These are phyloP conservation scores for Palythoa caribaeorum DNA, from an alignment of 92 coral and sea anemone genomes.

Conservation along the genomic window DNA sequence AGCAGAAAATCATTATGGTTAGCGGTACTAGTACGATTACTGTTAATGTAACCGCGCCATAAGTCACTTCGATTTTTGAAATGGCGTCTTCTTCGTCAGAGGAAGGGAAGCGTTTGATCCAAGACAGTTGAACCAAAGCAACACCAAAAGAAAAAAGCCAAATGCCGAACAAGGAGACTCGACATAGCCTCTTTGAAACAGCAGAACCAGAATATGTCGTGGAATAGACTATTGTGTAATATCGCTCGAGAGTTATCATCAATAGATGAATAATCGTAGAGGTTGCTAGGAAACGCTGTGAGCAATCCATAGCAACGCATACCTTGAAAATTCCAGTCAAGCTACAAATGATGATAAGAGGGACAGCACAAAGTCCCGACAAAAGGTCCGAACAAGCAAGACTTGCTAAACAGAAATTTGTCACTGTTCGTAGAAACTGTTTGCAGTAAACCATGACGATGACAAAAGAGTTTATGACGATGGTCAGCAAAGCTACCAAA, in stretches of 20 bases:
- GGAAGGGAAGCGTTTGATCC: conserved; percentile 37
- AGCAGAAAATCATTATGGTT: conserved; percentile 70
- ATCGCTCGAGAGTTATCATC: conserved; percentile 78
- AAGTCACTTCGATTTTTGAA: conserved; percentile 34
- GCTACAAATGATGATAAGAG: conserved; percentile 74
- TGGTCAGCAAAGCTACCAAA: conserved; percentile 49
- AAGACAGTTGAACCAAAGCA: conserved; percentile 68
- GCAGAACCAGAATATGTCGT: conserved; percentile 56
- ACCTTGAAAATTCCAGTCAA: conserved; percentile 14
- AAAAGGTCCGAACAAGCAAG: conserved; percentile 79
- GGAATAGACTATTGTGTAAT: conserved; percentile 73
- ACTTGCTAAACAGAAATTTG: conserved; percentile 79
- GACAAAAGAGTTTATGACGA: conserved; percentile 69
- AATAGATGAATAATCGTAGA: conserved; percentile 75
- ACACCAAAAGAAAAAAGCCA: conserved; percentile 70
- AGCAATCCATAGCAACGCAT: conserved; percentile 84
- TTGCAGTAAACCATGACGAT: conserved; percentile 60
- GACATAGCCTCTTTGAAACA: conserved; percentile 8
- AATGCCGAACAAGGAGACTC: conserved; percentile 32
- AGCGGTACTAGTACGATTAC: conserved; percentile 71
- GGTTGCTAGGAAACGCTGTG: conserved; percentile 78
- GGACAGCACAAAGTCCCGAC: conserved; percentile 70
- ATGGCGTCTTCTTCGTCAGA: conserved; percentile 26
- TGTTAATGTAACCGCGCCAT: conserved; percentile 60
- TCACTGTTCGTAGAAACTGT: conserved; percentile 63